Evolutionary conservation across 1,140 invertebrate species (phyloP).

Genomic region (Drosophila leontia): DNA sequence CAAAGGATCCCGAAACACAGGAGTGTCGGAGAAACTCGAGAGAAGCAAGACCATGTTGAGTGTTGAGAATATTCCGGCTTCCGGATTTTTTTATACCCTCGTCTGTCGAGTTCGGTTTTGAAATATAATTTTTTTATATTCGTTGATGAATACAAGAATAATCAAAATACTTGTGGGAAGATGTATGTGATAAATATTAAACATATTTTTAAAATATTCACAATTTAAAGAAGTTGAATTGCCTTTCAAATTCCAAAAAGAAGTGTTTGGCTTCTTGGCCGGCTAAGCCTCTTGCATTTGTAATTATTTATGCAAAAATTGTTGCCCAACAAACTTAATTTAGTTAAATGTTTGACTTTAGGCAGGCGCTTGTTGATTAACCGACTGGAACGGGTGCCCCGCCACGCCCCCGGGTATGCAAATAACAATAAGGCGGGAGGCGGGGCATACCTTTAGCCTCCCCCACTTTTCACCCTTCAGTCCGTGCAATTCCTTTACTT

Average conservation of each 20-base stretch:
- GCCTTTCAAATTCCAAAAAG: neutral
- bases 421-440: slow-evolving; percentile 38
- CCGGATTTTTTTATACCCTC: slow-evolving; percentile 8
- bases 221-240: neutral
- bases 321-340: slow-evolving; percentile 78
- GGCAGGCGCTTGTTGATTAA: slow-evolving; percentile 75
- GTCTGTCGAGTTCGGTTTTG: neutral
- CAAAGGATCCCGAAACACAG: slow-evolving; percentile 4
- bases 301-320: slow-evolving; percentile 83
- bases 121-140: neutral
- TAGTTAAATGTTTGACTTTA: slow-evolving; percentile 81
- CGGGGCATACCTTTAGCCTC: slow-evolving; percentile 11
- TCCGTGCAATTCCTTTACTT: slow-evolving; percentile 58
- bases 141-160: too few species aligned
- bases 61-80: neutral
- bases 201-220: neutral
- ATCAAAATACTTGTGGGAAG: neutral
- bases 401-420: slow-evolving; percentile 48
- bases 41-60: neutral
- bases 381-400: slow-evolving; percentile 30
- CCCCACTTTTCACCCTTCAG: slow-evolving; percentile 12
- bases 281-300: slow-evolving; percentile 34
- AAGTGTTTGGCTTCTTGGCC: neutral
- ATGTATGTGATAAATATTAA: too few species aligned
- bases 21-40: neutral